These are phyloP conservation scores for Xylota sylvarum DNA, from an alignment of 2,888 invertebrate genomes.

Conservation along the genomic window DNA sequence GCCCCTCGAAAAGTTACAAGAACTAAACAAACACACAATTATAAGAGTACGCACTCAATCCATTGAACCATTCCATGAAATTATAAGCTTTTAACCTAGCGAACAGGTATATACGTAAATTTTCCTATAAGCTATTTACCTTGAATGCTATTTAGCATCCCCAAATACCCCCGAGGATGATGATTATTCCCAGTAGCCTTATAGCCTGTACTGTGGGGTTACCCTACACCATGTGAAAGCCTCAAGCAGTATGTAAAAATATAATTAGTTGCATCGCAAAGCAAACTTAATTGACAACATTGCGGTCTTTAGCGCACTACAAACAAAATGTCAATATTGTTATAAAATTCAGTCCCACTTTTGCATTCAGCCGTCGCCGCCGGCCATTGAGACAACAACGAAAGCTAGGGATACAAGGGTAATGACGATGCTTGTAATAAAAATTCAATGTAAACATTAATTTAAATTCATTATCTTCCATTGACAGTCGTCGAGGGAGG, in stretches of 20 bases:
- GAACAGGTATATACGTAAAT: not conserved
- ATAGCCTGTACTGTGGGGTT: not conserved
- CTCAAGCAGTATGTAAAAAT: not conserved
- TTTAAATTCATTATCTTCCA: slow-evolving; percentile 67
- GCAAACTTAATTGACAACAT: slow-evolving; percentile 16
- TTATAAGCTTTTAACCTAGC: too few relatives aligned
- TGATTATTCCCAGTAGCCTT: not conserved
- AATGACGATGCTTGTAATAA: slow-evolving; percentile 30
- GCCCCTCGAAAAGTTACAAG: too few relatives aligned
- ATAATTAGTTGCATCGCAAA: slow-evolving; percentile 2
- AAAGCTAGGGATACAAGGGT: not conserved
- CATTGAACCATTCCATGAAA: too few relatives aligned
- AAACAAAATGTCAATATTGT: slow-evolving; percentile 34
- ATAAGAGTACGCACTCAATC: too few relatives aligned
- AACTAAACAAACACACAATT: too few relatives aligned
- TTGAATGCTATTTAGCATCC: not conserved
- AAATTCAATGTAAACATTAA: slow-evolving; percentile 57
- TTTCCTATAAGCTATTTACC: not conserved
- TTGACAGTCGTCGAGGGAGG: slow-evolving; percentile 34
- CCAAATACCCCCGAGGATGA: not conserved
- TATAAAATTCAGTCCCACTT: slow-evolving; percentile 25
- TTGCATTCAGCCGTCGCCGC: slow-evolving; percentile 1
- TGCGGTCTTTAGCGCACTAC: not conserved
- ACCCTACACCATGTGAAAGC: not conserved
- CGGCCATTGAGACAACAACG: not conserved